phyloP scores from a whole-genome alignment of 2,113 vertebrate species.

The Phalacrocorax carbo region DNA sequence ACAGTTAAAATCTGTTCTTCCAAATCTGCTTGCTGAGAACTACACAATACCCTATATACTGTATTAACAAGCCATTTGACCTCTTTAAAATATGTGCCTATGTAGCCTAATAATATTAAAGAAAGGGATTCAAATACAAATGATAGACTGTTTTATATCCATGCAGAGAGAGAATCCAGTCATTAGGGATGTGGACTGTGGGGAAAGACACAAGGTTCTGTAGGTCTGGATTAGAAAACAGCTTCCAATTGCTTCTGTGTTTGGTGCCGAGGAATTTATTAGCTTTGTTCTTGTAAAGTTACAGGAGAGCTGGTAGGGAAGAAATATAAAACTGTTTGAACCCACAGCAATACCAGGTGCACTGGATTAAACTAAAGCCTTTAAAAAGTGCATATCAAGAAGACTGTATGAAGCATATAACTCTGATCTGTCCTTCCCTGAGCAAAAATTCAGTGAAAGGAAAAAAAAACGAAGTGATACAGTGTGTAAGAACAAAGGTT shows the following conservation, averaged over 20 bases:
- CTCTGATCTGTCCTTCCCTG: not conserved
- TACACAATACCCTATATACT: not conserved
- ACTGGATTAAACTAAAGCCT: constrained; percentile 15
- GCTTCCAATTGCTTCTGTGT: constrained; percentile 28
- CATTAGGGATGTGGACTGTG: not conserved
- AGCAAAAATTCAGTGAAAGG: not conserved
- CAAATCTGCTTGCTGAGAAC: not conserved
- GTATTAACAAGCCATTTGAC: constrained; percentile 41
- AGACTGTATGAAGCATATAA: not conserved
- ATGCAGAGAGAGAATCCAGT: not conserved
- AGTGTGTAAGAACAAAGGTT: not conserved
- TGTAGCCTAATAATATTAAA: constrained; percentile 31
- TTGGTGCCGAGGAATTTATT: constrained; percentile 45
- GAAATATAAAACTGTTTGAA: constrained; percentile 18
- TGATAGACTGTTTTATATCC: constrained; percentile 33
- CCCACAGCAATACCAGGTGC: constrained; percentile 31
- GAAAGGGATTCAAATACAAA: not conserved
- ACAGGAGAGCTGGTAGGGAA: constrained; percentile 14
- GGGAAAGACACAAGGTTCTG: not conserved
- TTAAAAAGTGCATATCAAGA: not conserved
- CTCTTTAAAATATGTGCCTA: not conserved
- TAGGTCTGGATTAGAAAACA: constrained; percentile 7
- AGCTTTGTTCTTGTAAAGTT: constrained; percentile 36
- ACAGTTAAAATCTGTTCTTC: not conserved
- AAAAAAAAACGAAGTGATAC: accelerated